Percentiles rank a stretch among this genome's conserved stretches.
Evolutionary conservation across 1,140 invertebrate species (phyloP).

Genomic region (Temnothorax curvispinosus): DNA sequence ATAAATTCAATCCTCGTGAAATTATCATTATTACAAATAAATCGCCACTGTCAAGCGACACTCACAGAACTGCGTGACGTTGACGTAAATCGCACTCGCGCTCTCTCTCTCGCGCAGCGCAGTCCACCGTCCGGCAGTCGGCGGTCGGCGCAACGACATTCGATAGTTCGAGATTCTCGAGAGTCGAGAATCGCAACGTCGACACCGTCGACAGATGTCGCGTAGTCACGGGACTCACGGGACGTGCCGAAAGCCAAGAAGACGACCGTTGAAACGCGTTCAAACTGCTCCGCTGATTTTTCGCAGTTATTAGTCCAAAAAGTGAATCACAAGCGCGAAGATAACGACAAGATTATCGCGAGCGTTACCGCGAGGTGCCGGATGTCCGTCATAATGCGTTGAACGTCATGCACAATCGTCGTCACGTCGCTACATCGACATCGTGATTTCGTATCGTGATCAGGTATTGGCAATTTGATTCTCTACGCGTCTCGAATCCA

Average conservation of each 20-base stretch:
- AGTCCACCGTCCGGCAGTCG: too few relatives aligned
- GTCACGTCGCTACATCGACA: background rate
- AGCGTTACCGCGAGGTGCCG: background rate
- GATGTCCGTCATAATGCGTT: too few relatives aligned
- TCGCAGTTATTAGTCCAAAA: background rate
- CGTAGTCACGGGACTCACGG: background rate
- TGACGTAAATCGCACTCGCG: background rate
- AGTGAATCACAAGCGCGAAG: background rate
- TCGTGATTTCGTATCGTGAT: background rate
- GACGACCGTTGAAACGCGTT: background rate
- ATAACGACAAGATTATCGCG: background rate
- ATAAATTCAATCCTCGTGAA: conserved; percentile 50
- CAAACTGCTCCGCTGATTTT: background rate
- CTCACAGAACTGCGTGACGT: background rate
- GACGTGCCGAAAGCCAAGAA: background rate
- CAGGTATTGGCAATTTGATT: background rate
- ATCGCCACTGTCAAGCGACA: background rate
- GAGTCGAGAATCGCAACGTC: background rate
- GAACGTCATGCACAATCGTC: background rate
- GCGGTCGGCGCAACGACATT: too few relatives aligned
- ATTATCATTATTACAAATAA: conserved; percentile 54
- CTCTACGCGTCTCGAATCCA: background rate
- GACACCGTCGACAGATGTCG: background rate
- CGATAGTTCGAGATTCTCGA: background rate
- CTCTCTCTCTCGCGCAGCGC: too few relatives aligned